Conservation (phyloP, 2,888 invertebrate genomes). For the Drosophila quinaria region DNA sequence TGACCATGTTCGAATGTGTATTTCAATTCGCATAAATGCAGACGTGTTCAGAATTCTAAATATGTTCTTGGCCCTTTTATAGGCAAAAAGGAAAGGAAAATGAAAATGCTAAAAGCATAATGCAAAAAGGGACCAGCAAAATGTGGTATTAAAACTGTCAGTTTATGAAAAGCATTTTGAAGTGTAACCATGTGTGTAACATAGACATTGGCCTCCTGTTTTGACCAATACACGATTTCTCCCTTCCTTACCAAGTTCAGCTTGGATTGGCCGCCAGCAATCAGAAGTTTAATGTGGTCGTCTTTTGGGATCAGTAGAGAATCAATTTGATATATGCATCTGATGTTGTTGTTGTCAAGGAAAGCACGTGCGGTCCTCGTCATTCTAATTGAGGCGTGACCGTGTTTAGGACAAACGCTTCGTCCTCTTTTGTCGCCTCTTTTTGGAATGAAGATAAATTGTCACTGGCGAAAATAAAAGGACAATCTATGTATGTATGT, state of each 20-base stretch:
- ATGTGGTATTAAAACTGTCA: constrained; percentile 35
- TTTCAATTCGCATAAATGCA: constrained; percentile 55
- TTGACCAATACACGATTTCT: background rate
- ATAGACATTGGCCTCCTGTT: background rate
- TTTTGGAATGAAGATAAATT: constrained; percentile 68
- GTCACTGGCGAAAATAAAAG: constrained; percentile 25
- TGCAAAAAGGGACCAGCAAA: constrained; percentile 18
- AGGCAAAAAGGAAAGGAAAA: constrained; percentile 9
- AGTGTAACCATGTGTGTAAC: constrained; percentile 24
- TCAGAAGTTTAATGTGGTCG: constrained; percentile 47
- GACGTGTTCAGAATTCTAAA: constrained; percentile 60
- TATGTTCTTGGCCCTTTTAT: constrained; percentile 4
- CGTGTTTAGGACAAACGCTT: background rate
- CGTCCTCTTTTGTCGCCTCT: background rate
- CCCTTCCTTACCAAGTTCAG: constrained; percentile 15
- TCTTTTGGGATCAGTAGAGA: constrained; percentile 44
- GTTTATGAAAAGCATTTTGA: constrained; percentile 35
- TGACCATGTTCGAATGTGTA: constrained; percentile 42
- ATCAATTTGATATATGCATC: constrained; percentile 60
- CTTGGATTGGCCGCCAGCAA: constrained; percentile 10
- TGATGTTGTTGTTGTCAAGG: constrained; percentile 1
- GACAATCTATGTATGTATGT: constrained; percentile 9
- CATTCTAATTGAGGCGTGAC: constrained; percentile 54
- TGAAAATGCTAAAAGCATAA: background rate
- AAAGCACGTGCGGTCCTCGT: constrained; percentile 4